Base-by-base conservation (phyloP, 2,888 invertebrate genomes). In the Brachylomia viminalis region DNA sequence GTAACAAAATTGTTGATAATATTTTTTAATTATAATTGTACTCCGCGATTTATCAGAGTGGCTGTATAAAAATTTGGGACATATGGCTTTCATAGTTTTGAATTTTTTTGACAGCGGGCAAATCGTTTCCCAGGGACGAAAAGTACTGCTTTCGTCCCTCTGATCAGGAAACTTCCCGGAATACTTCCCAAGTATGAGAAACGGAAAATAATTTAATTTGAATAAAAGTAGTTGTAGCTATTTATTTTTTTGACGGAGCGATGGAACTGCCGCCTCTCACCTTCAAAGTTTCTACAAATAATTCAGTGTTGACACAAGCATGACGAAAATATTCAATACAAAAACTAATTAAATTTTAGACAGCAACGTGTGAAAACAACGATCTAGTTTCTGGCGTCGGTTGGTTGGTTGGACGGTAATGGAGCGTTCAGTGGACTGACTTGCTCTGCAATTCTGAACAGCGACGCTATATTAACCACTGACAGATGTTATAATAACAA, bases 401-500 rank as follows among this genome's bases (percentile, higher is more conserved):
- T 33, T 38, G 38, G 93, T 4, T 95, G 95, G 95, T 80, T 96
- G 62, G 91, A 90, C 47, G 93, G 93, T 13, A 91, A 93, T 56
- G 88, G 93, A 13, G 88, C 88, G 0, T 97, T 97, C 85, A 92
- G 92, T 7, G 91, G 92, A 10, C 90, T 97, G 30, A 92, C 93
- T 13, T 97, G 97, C 87, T 92, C 92, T 1, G 83, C 85, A 1
- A 92, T 97, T 82, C 86, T 97, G 0, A 89, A 75, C 72, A 94
- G 95, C 79, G 92, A 94, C 0, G 94, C 97, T 0, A 89, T 94
- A 75, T 91, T 88, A 64, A 97, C 97, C 4, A 91, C 88, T 17
- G 89, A 91, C 33, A 92, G 91, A 67, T 97, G 97, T 87, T 93
- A 89, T 70, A 91, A 91, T 72, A 94, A 95, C 78, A 94, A 95